Conservation (phyloP, 2,888 invertebrate species). For the Hirtodrosophila duncani region DNA sequence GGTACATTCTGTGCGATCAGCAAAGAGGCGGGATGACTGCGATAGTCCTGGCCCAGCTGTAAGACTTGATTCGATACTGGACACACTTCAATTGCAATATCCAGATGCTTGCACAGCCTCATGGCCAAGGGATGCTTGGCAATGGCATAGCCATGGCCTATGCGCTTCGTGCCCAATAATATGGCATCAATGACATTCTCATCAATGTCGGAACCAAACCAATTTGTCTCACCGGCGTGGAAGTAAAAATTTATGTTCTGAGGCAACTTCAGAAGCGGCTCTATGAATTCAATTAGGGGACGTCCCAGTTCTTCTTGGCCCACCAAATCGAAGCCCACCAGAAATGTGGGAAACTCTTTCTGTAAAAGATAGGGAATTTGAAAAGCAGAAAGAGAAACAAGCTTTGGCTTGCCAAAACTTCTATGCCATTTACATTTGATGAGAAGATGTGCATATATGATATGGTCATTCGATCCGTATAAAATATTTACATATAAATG, state of each 20-base stretch:
- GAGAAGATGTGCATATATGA: no score
- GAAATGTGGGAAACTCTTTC: conserved; percentile 81
- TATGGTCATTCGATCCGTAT: no score
- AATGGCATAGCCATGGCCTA: conserved; percentile 88
- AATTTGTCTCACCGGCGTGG: conserved; percentile 90
- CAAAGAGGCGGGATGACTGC: conserved; percentile 86
- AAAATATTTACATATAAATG: no score
- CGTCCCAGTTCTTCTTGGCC: conserved; percentile 87
- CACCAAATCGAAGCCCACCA: conserved; percentile 90
- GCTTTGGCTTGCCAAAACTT: not conserved
- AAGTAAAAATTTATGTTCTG: conserved; percentile 83
- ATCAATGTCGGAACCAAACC: conserved; percentile 84
- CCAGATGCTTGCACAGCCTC: conserved; percentile 80
- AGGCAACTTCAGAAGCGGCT: conserved; percentile 80
- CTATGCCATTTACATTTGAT: no score
- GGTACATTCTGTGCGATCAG: conserved; percentile 84
- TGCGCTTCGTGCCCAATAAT: conserved; percentile 84
- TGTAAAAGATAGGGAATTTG: no score
- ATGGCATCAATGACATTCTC: conserved; percentile 88
- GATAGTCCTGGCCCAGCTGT: conserved; percentile 83
- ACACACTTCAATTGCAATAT: conserved; percentile 86
- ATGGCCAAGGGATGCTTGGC: conserved; percentile 85
- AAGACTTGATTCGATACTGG: conserved; percentile 89
- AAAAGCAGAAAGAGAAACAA: not conserved
- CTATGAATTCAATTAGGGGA: conserved; percentile 82